These are phyloP conservation scores for Gnatocerus cornutus DNA, from an alignment of 2,888 invertebrate genomes.

Conservation along the genomic window DNA sequence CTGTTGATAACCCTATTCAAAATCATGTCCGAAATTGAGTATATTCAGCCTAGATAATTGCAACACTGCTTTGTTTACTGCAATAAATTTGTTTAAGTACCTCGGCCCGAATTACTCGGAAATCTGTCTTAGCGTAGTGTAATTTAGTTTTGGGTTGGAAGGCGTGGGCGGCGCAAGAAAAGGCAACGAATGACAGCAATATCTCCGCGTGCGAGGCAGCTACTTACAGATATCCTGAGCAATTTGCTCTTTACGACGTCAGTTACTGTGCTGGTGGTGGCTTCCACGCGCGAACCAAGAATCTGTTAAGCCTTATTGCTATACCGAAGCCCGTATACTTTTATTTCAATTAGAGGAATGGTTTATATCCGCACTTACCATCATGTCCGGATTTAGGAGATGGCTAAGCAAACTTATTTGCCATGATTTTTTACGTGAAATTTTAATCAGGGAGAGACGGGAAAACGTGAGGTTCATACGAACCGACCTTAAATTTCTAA, in stretches of 20 bases:
- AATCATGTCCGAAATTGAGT: slow-evolving; percentile 14
- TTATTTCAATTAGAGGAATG: slow-evolving; percentile 56
- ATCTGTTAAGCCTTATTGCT: slow-evolving; percentile 44
- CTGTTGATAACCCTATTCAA: slow-evolving; percentile 15
- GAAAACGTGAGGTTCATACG: slow-evolving; percentile 30
- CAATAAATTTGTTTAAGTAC: slow-evolving; percentile 40
- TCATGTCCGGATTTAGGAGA: slow-evolving; percentile 49
- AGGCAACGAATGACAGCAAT: slow-evolving; percentile 64
- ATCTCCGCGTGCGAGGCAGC: slow-evolving; percentile 64
- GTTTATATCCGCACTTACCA: slow-evolving; percentile 44
- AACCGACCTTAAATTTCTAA: slow-evolving; percentile 21
- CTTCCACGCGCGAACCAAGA: slow-evolving; percentile 40
- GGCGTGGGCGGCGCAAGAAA: slow-evolving; percentile 38
- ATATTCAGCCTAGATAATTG: slow-evolving; percentile 20
- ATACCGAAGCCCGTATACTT: slow-evolving; percentile 45
- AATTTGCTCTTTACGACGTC: slow-evolving; percentile 69
- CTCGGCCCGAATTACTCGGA: slow-evolving; percentile 34
- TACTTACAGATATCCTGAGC: slow-evolving; percentile 66
- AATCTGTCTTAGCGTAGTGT: slow-evolving; percentile 48
- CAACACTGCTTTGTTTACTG: slow-evolving; percentile 32
- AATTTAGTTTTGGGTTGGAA: slow-evolving; percentile 47
- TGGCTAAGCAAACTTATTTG: slow-evolving; percentile 35
- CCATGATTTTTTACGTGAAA: slow-evolving; percentile 45
- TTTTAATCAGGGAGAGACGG: slow-evolving; percentile 36
- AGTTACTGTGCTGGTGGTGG: slow-evolving; percentile 58